Percentiles rank a stretch among this genome's conserved stretches.
These are phyloP conservation scores for Diplolepis rosae DNA, from an alignment of 2,888 invertebrate species.

Conservation along the genomic window DNA sequence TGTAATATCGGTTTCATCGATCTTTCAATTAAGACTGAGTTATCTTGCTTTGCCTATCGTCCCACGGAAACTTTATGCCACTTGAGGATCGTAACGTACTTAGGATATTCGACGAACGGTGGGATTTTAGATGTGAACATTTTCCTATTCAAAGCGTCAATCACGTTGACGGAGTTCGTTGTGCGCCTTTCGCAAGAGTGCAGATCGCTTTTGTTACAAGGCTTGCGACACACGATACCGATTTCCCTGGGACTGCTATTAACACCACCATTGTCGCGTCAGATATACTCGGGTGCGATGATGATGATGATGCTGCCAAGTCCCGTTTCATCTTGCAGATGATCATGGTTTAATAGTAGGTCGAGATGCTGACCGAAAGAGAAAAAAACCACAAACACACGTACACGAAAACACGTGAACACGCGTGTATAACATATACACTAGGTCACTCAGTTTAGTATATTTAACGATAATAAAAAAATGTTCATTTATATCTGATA, in stretches of 20 bases:
- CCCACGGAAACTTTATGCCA: conserved; percentile 36
- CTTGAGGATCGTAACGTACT: conserved; percentile 47
- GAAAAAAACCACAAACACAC: conserved; percentile 21
- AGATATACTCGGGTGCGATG: neutral
- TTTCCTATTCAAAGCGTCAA: conserved; percentile 25
- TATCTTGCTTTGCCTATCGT: conserved; percentile 47
- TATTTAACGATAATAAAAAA: conserved; percentile 63
- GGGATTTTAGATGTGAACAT: conserved; percentile 18
- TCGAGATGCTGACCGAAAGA: conserved; percentile 33
- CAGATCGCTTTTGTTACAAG: conserved; percentile 16
- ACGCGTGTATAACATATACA: conserved; percentile 31
- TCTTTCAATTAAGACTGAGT: conserved; percentile 52
- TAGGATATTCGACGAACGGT: conserved; percentile 36
- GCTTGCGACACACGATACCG: neutral
- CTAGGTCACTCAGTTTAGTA: conserved; percentile 60
- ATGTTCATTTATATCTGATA: conserved; percentile 69
- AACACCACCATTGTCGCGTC: neutral
- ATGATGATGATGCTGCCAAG: conserved; percentile 1
- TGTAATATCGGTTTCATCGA: conserved; percentile 52
- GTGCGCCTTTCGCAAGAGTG: neutral
- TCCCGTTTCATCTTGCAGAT: conserved; percentile 34
- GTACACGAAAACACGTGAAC: conserved; percentile 5
- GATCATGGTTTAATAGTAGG: conserved; percentile 32
- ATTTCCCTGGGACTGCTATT: conserved; percentile 22
- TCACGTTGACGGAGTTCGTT: conserved; percentile 8